These are phyloP conservation scores for Patiria pectinifera DNA, from an alignment of 53 echinoderm and acorn worm species.

Conservation along the genomic window DNA sequence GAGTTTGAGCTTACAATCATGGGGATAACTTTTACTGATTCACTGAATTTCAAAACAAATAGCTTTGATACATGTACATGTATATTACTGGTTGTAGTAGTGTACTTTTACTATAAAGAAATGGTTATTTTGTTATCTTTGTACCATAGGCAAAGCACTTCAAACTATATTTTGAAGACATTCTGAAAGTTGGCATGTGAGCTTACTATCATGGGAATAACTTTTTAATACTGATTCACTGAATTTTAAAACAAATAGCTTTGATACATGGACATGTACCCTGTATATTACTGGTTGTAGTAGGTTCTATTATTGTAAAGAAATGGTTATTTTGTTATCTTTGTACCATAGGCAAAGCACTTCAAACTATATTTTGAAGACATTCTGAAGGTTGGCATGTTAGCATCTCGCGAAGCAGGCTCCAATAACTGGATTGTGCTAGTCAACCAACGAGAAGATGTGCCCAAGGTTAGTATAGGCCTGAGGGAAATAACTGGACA, in stretches of 20 bases:
- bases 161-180: slow-evolving; percentile 51
- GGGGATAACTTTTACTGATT: too few species aligned
- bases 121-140: neutral
- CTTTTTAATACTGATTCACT: too few species aligned
- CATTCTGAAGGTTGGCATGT: slow-evolving; percentile 41
- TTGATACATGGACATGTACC: neutral
- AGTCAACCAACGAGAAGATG: slow-evolving; percentile 43
- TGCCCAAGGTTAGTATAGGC: slow-evolving; percentile 41
- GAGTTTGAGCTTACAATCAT: neutral
- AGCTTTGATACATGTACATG: neutral
- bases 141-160: slow-evolving; percentile 15
- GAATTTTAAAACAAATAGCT: too few species aligned
- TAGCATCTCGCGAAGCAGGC: slow-evolving; percentile 8
- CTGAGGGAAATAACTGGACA: too few species aligned
- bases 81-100: neutral
- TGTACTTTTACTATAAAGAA: neutral
- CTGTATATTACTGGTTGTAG: neutral
- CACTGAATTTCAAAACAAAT: too few species aligned
- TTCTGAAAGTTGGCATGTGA: slow-evolving; percentile 35
- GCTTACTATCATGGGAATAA: neutral
- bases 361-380: slow-evolving; percentile 54
- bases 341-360: neutral
- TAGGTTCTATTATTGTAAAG: neutral
- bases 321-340: neutral
- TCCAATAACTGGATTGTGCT: slow-evolving; percentile 54